Evolutionary conservation across 2,113 vertebrate species (phyloP).

Genomic region (Crotalus tigris): DNA sequence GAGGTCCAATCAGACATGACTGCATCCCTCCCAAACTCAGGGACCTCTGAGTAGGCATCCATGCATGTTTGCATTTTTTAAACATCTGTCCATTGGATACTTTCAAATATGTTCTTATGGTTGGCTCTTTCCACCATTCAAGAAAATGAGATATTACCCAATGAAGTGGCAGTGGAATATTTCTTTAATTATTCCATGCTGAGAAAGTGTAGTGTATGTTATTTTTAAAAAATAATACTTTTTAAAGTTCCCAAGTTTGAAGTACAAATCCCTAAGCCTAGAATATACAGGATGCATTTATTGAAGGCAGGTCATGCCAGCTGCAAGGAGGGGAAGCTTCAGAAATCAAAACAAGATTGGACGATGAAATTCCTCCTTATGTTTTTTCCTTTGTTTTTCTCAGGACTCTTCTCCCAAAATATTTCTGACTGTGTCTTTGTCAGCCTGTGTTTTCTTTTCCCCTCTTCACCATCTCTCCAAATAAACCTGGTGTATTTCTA

Average conservation of each 20-base stretch:
- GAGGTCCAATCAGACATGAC: not conserved
- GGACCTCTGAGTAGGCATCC: slow-evolving; percentile 9
- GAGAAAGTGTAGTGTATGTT: not conserved
- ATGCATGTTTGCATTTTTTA: not conserved
- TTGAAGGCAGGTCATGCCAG: not conserved
- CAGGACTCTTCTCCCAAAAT: not conserved
- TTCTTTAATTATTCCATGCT: not conserved
- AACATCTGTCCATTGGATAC: slow-evolving; percentile 10
- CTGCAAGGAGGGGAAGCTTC: too few relatives aligned
- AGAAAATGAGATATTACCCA: slow-evolving; percentile 24
- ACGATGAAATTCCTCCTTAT: not conserved
- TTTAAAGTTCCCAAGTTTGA: not conserved
- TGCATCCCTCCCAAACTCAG: not conserved
- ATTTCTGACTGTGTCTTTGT: not conserved
- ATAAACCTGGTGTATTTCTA: not conserved
- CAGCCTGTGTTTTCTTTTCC: not conserved
- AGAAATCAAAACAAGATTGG: not conserved
- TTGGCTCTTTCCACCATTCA: slow-evolving; percentile 3
- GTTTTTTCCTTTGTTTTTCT: not conserved
- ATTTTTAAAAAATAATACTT: not conserved
- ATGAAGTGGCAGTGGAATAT: not conserved
- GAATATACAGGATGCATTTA: not conserved
- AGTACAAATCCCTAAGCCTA: not conserved
- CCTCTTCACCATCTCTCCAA: not conserved
- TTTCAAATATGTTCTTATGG: slow-evolving; percentile 35